Evolutionary conservation across 1,140 invertebrate species (phyloP), one percentile per base, ranked within the genome.

Genomic region (Neotoxoptera formosana): DNA sequence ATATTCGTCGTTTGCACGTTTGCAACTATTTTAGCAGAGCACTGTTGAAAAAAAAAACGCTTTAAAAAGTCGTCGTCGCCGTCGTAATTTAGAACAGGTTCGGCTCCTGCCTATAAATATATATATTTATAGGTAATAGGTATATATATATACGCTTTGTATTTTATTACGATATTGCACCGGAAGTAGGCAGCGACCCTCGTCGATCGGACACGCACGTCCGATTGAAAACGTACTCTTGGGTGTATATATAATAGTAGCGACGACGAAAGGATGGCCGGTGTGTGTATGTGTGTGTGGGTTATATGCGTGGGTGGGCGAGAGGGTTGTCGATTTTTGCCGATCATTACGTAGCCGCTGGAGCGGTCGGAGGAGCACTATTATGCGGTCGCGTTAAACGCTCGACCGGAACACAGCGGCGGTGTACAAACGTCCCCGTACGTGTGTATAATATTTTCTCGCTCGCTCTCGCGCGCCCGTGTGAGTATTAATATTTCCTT

Each of bases 141-240:
- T 51, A 14, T 30, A 30, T 60, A 60, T 14, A 67, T n/a, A n/a
- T n/a, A 67, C n/a, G 14, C 14, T 30, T 34, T n/a, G 60, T 76
- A 76, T 76, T 76, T n/a, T 76, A 76, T 67, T 67, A 17, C 30
- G 30, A 67, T 76, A 76, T 76, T 76, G 60, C 60, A 76, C 60
- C 60, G 60, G 60, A 76, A 76, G 60, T n/a, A n/a, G 60, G 60
- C 60, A 76, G 60, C 14, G 60, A 76, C 60, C 14, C 14, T 76
- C 14, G 60, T 76, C 60, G 60, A 23, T n/a, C 14, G 30, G 30
- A 76, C 30, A 20, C 14, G 60, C 60, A 76, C 60, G 60, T 76
- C 60, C 60, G 60, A 76, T 76, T 76, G 30, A n/a, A 76, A 76
- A 76, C 60, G 60, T 76, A 76, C n/a, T 76, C 60, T 76, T 30